Evolutionary conservation across 2,113 vertebrate species (phyloP).

Genomic region (Helogale parvula): DNA sequence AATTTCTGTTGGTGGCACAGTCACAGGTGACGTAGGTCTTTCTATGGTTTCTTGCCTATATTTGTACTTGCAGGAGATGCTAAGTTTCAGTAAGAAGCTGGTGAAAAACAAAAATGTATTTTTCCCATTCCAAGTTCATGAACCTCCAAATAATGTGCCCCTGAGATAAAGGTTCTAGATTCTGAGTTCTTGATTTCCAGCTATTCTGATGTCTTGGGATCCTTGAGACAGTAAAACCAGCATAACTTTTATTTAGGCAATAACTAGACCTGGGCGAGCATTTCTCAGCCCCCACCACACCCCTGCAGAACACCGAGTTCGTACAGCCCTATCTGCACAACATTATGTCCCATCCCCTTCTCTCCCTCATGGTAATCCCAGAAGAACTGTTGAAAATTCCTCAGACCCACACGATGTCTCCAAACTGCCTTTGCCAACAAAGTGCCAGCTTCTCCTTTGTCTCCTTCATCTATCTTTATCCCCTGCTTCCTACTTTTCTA

Average conservation of each 20-base stretch:
- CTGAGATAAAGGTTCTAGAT: not conserved
- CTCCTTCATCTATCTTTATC: not conserved
- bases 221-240: not conserved
- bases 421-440: not conserved
- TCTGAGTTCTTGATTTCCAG: not conserved
- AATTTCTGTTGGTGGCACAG: not conserved
- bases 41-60: not conserved
- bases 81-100: constrained; percentile 6
- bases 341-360: not conserved
- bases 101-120: not conserved
- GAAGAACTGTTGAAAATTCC: not conserved
- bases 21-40: not conserved
- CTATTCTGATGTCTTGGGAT: not conserved
- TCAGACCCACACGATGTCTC: not conserved
- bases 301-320: not conserved
- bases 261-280: not conserved
- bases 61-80: not conserved
- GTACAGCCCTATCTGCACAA: not conserved
- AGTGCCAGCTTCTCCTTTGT: not conserved
- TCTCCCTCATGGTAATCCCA: not conserved
- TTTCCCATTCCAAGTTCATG: not conserved
- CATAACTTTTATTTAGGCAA: not conserved
- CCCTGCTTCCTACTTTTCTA: not conserved
- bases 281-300: not conserved
- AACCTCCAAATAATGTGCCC: not conserved